phyloP scores from a whole-genome alignment of 2,888 invertebrate genomes.

The Myathropa florea region DNA sequence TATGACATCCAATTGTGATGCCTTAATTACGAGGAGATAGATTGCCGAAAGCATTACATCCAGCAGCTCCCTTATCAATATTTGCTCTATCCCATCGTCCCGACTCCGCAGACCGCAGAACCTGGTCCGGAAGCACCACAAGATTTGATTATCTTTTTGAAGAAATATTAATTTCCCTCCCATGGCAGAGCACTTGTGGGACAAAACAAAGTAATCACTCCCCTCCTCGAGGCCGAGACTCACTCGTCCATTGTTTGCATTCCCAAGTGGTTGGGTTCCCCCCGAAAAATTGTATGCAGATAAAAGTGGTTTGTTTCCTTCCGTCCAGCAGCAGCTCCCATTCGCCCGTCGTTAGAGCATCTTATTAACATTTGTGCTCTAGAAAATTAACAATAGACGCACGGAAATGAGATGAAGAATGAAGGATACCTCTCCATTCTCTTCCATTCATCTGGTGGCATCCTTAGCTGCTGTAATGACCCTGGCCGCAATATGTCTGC shows the following conservation, averaged over 20 bases:
- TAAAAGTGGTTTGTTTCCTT: conserved; percentile 64
- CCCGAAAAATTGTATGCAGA: conserved; percentile 47
- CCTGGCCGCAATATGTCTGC: conserved; percentile 68
- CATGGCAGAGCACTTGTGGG: conserved; percentile 14
- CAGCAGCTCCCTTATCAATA: conserved; percentile 48
- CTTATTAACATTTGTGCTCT: conserved; percentile 70
- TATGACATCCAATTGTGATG: neutral
- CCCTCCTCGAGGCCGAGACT: too few species aligned
- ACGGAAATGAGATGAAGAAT: conserved; percentile 69
- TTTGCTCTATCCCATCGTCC: conserved; percentile 43
- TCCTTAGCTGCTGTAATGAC: conserved; percentile 59
- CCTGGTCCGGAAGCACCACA: neutral
- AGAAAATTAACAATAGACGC: conserved; percentile 67
- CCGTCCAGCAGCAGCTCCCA: conserved; percentile 7
- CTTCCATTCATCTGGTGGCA: conserved; percentile 16
- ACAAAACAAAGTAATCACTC: conserved; percentile 68
- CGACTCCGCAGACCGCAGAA: conserved; percentile 2
- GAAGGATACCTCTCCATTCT: conserved; percentile 62
- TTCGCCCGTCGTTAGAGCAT: conserved; percentile 26
- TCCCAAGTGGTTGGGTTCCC: conserved; percentile 27
- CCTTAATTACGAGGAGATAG: conserved; percentile 42
- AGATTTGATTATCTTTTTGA: conserved; percentile 52
- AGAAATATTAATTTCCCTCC: conserved; percentile 63
- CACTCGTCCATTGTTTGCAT: conserved; percentile 60
- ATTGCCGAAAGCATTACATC: conserved; percentile 48